Evolutionary conservation across 2,113 vertebrate genomes (phyloP), one percentile per base, ranked within the genome.

Genomic region (Psophia crepitans): DNA sequence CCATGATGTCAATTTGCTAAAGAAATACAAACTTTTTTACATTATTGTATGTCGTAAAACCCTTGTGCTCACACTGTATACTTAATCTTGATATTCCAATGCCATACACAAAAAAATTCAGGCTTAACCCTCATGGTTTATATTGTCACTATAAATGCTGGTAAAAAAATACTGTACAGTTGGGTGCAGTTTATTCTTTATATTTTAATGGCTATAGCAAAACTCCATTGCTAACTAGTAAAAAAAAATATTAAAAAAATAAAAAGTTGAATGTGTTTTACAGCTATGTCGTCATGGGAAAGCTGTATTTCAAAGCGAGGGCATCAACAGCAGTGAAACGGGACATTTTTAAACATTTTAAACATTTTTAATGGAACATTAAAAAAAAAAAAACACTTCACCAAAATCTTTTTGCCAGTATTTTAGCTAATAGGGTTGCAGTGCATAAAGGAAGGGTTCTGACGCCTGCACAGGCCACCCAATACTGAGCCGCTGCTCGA

Each of bases 161-260:
- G 77, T 97, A 93, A 96, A 96, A 89, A 96, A 91, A 97, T 96
- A 97, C 61, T 69, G 94, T 97, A 88, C 96, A 95, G 65, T 96
- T 96, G 96, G 97, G 96, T 94, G 87, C 81, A 85, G 89, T 97
- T 97, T 97, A 95, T 96, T 96, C 84, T 94, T 96, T 96, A 84
- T 89, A 66, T 96, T 97, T 96, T 97, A 97, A 97, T 94, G 92
- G 92, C 81, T 91, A 76, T 80, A 96, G 89, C 95, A 97, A 96
- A 96, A 79, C 80, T 57, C 83, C 87, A 66, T 60, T 89, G 87
- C 95, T 94, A 95, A 95, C 92, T 94, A 94, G 93, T 91, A 93
- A 96, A 97, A 96, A 91, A 88, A 79, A 88, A 79, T 48, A 7
- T 2, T 18, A 4, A 37, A 66, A 85, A 85, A 86, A 56, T 4